Percentiles rank a stretch among this genome's conserved stretches.
phyloP scores from a whole-genome alignment of 2,888 invertebrate species.

The Lamproptera curius region DNA sequence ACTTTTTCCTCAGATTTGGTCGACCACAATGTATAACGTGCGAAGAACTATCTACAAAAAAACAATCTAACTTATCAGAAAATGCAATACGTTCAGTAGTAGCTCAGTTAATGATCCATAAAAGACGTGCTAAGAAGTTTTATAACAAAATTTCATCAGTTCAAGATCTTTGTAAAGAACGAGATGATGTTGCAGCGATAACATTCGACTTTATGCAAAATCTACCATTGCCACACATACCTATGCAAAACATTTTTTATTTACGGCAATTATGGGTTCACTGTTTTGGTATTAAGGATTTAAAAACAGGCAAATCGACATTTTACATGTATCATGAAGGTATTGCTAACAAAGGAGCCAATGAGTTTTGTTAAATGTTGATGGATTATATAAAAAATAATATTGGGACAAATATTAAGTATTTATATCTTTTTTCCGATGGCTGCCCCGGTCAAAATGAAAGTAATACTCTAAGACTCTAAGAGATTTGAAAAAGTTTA shows the following conservation, averaged over 20 bases:
- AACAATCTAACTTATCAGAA: background rate
- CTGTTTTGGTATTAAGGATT: constrained; percentile 17
- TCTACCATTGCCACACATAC: constrained; percentile 18
- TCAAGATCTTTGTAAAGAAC: background rate
- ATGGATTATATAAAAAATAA: constrained; percentile 17
- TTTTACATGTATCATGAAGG: constrained; percentile 22
- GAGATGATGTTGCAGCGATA: constrained; percentile 3
- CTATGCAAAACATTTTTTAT: constrained; percentile 20
- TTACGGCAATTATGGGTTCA: constrained; percentile 18
- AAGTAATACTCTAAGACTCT: too few relatives aligned
- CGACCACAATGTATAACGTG: constrained; percentile 9
- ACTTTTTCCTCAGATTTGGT: too few relatives aligned
- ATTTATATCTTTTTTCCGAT: too few relatives aligned
- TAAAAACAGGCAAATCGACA: constrained; percentile 14
- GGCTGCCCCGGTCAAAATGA: constrained; percentile 19
- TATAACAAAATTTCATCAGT: background rate
- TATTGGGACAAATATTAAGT: too few relatives aligned
- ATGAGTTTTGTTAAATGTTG: constrained; percentile 10
- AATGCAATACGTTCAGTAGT: background rate
- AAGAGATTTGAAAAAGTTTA: too few relatives aligned
- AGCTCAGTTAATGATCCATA: background rate
- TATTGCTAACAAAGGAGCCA: constrained; percentile 20
- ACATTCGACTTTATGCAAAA: constrained; percentile 21
- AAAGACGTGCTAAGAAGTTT: constrained; percentile 4
- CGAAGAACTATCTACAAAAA: background rate